phyloP scores from a whole-genome alignment of 2,113 vertebrate species.

The Saguinus midas region DNA sequence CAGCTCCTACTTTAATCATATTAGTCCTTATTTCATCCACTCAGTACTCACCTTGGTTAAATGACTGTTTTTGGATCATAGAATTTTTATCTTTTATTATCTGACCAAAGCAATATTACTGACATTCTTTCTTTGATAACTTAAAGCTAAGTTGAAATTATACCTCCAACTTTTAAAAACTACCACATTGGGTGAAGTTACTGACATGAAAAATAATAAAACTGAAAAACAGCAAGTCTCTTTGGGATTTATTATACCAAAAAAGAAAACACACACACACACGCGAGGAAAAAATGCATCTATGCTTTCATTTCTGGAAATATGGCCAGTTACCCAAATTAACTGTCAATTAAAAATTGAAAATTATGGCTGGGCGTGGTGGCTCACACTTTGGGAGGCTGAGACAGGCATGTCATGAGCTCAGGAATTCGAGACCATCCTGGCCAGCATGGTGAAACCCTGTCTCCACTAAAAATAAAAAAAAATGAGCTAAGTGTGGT shows the following conservation, averaged over 20 bases:
- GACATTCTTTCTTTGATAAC: neutral
- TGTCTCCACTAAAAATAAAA: no score
- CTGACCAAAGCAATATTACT: neutral
- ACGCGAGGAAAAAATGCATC: neutral
- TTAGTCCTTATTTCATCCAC: neutral
- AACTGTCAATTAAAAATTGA: neutral
- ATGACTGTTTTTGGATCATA: neutral
- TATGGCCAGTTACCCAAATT: neutral
- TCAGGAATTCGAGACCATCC: no score
- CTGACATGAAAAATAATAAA: neutral
- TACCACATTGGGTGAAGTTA: neutral
- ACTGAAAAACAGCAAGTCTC: neutral
- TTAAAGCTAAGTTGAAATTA: slow-evolving; percentile 12
- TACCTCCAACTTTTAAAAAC: neutral
- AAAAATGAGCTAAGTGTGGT: no score
- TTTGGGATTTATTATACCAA: neutral
- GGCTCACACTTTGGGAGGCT: no score
- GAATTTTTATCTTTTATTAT: neutral
- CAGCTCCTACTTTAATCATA: neutral
- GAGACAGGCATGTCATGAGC: no score
- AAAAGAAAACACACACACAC: neutral
- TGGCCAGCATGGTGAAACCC: no score
- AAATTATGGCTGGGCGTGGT: neutral
- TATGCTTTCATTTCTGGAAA: neutral
- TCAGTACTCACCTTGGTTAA: neutral